Evolutionary conservation across 1,140 invertebrate genomes (phyloP), one percentile per base, ranked within the genome.

Genomic region (Acromyrmex echinatior): DNA sequence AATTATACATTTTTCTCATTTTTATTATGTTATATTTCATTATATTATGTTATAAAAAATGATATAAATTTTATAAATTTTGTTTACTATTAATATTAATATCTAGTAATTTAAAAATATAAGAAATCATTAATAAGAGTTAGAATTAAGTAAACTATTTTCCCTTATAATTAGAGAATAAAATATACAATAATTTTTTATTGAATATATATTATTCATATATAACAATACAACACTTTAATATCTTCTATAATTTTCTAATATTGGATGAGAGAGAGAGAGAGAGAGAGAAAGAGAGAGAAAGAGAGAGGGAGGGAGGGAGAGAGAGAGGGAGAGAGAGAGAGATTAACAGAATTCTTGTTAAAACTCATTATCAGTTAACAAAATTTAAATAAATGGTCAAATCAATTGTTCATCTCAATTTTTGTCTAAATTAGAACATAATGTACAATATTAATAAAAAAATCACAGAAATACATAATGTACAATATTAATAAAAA

Each of bases 401-500:
- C 71, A 25, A 70, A 76, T 21, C 53, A 25, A 18, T 63, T 77
- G 77, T 87, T 87, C 71, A 63, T 88, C 78, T 77, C 25, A 82
- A 87, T 78, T 81, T 35, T 71, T 82, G 62, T 70, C 5, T 63
- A 6, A 28, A 35, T n/a, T 25, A 39, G 18, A 14, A 16, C 39
- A 35, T 31, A 12, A 9, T 21, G 31, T 35, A 66, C 21, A 21
- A 21, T 21, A 21, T 25, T 35, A 12, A 4, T 31, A 21, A 39
- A 66, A 79, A 51, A 89, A 45, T 62, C 53, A 62, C 16, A n/a
- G 25, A 58, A 18, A 45, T 70, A 39, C n/a, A n/a, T n/a, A n/a
- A n/a, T n/a, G n/a, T n/a, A n/a, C n/a, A n/a, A n/a, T n/a, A n/a
- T 25, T 35, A 12, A 4, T 31, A 21, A 39, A 66, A 79, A 51